Base-by-base conservation (phyloP, 2,797 vertebrate species). In the Tapirus indicus region DNA sequence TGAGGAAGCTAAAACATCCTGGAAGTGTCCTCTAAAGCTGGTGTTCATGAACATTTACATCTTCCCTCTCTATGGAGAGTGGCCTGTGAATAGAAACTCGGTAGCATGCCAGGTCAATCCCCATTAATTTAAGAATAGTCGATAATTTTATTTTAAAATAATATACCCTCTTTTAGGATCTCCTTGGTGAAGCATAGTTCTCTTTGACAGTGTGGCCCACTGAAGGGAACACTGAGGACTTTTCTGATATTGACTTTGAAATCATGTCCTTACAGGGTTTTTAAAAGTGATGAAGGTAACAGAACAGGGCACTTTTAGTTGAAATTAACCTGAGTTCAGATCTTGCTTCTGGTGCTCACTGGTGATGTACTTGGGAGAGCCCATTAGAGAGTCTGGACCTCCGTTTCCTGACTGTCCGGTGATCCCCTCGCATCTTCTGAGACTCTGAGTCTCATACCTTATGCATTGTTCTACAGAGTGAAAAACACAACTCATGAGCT, bases 111-210 rank as follows among this genome's bases (percentile, higher is more conserved):
- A 49, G 2, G 1, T 68, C 17, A 93, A 2, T 52, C n/a, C 44
- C 83, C 49, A 56, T 32, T 71, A 56, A 88, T 35, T 52, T 78
- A 44, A 68, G 29, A 52, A 25, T 74, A 56, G 54, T 54, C 0
- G 2, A 12, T 64, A 44, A 41, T 83, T 97, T 86, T 52, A 78
- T 96, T 78, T 94, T 79, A 84, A 83, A 91, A 52, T 47, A 77
- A 80, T 60, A 74, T 69, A 44, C 74, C 13, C 2, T 20, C 2
- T 32, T 79, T 54, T 78, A 78, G 16, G 78, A 29, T 62, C 71
- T 74, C 52, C 54, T 41, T 74, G 18, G 47, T 96, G 25, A 84
- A 47, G 41, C 17, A 12, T 17, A 38, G n/a, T 88, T 94, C 88
- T 64, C 75, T 88, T 96, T 96, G 94, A 41, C 3, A 54, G 3